Conservation (phyloP, 2,113 vertebrate species). For the Trogon surrucura region DNA sequence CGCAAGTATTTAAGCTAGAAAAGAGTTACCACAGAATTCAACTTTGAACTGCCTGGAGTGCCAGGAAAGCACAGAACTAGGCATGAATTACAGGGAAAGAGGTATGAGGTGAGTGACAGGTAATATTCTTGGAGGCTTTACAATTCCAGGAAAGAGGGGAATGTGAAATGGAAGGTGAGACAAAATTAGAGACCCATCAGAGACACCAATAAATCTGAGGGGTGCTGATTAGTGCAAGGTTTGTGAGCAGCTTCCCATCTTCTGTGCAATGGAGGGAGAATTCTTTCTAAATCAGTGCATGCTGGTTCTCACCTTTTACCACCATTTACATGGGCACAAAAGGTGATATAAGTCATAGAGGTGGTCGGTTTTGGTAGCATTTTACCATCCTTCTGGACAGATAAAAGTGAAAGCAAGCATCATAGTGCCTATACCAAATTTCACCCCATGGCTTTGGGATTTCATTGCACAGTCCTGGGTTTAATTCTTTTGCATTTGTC, state of each 20-base stretch:
- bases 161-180: neutral
- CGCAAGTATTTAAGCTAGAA: neutral
- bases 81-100: neutral
- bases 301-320: neutral
- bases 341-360: neutral
- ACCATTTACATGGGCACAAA: neutral
- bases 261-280: neutral
- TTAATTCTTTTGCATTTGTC: neutral
- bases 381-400: neutral
- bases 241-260: neutral
- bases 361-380: neutral
- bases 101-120: slow-evolving; percentile 1
- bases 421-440: neutral
- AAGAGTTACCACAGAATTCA: slow-evolving; percentile 2
- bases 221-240: neutral
- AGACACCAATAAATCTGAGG: slow-evolving; percentile 24
- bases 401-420: neutral
- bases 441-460: neutral
- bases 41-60: slow-evolving; percentile 21
- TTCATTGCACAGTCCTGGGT: neutral
- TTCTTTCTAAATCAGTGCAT: neutral
- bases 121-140: slow-evolving; percentile 22
- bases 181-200: slow-evolving; percentile 19
- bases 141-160: slow-evolving; percentile 25
- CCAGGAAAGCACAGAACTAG: neutral